phyloP scores from a whole-genome alignment of 2,797 vertebrate genomes.

The Serranus cabrilla region DNA sequence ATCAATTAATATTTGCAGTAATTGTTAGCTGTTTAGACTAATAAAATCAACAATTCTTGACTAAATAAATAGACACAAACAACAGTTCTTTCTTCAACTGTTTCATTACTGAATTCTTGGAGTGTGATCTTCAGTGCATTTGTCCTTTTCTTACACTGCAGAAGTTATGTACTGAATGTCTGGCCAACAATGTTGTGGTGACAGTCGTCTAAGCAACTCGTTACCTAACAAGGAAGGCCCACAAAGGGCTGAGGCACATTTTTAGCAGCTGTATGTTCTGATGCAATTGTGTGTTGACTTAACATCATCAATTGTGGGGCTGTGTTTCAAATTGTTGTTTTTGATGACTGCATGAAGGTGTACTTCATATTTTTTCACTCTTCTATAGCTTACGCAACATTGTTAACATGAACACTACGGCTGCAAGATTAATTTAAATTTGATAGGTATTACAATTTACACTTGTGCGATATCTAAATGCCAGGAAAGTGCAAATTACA shows the following conservation, averaged over 20 bases:
- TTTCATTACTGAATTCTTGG: not conserved
- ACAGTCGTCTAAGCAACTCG: not conserved
- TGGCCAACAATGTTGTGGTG: not conserved
- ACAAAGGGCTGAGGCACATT: not conserved
- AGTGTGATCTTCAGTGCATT: not conserved
- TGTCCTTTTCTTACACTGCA: not conserved
- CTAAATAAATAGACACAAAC: not conserved
- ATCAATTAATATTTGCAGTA: not conserved
- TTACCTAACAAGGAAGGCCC: not conserved
- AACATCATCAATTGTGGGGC: not conserved
- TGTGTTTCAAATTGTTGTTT: not conserved
- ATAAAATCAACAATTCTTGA: not conserved
- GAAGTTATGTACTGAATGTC: not conserved
- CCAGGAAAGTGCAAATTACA: too few species aligned
- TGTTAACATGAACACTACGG: too few species aligned
- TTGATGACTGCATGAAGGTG: too few species aligned
- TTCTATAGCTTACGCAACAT: too few species aligned
- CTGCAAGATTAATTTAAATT: too few species aligned
- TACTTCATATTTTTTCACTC: too few species aligned
- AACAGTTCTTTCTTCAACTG: not conserved
- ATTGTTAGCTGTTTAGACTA: too few species aligned
- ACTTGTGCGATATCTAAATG: too few species aligned
- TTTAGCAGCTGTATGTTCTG: not conserved
- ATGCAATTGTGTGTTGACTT: not conserved
- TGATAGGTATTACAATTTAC: too few species aligned